Conservation (phyloP, 2,113 vertebrate genomes). For the Barnardius zonarius region DNA sequence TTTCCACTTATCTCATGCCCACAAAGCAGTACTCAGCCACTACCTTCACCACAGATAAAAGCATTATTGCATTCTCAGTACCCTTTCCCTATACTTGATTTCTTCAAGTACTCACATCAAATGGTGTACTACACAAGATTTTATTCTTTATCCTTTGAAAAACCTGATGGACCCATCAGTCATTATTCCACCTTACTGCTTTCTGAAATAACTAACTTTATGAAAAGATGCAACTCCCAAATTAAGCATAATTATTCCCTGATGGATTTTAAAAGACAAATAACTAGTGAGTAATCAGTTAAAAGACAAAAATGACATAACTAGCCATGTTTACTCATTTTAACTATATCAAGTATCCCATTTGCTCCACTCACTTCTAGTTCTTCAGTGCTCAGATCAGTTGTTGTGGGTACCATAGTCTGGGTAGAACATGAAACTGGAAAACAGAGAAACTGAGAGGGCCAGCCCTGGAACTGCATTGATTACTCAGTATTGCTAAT, state of each 20-base stretch:
- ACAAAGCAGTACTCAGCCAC: not conserved
- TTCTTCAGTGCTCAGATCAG: not conserved
- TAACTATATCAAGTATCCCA: not conserved
- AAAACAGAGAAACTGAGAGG: not conserved
- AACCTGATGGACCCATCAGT: not conserved
- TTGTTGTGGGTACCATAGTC: rapidly evolving
- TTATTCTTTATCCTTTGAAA: not conserved
- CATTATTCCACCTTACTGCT: not conserved
- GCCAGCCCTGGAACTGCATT: not conserved
- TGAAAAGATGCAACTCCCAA: not conserved
- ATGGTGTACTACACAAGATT: rapidly evolving
- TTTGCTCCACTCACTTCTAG: not conserved
- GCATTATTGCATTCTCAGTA: not conserved
- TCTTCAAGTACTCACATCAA: not conserved
- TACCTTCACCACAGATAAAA: not conserved
- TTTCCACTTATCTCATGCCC: not conserved
- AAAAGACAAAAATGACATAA: not conserved
- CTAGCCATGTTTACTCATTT: not conserved
- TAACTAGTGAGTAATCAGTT: not conserved
- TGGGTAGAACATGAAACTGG: not conserved
- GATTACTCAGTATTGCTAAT: not conserved
- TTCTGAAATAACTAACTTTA: not conserved
- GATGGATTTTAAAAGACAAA: not conserved
- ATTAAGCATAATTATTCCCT: not conserved
- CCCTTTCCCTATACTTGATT: not conserved